A percentile compares a stretch with the other conserved stretches of the same genome.
Evolutionary conservation across 2,113 vertebrate species (phyloP).

Genomic region (Megaceryle maxima): DNA sequence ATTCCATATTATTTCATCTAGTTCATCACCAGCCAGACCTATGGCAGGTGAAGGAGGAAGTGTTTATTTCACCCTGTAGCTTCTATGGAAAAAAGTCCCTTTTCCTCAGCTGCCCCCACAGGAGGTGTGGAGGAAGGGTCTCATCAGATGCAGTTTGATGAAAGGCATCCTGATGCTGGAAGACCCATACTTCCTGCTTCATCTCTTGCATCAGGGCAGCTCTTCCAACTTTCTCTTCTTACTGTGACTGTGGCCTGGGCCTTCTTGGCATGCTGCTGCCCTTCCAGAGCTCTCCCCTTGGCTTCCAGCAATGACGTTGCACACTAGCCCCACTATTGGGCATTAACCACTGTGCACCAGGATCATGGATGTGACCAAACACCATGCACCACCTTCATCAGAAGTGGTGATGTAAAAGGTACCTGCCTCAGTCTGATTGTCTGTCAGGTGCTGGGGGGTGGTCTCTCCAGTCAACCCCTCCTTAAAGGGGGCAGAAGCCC

Average conservation of each 20-base stretch:
- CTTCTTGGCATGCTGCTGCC: accelerated
- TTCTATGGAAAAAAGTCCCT: not conserved
- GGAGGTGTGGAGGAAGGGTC: not conserved
- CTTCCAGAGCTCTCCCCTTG: not conserved
- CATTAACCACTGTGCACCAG: not conserved
- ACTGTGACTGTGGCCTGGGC: accelerated
- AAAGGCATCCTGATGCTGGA: not conserved
- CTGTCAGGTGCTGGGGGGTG: not conserved
- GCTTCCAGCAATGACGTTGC: accelerated
- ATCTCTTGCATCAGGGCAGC: not conserved
- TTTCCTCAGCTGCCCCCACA: not conserved
- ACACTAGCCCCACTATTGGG: accelerated
- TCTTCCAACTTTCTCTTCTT: not conserved
- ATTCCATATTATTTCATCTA: not conserved
- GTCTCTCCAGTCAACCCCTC: not conserved
- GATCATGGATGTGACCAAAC: accelerated
- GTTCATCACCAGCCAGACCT: not conserved
- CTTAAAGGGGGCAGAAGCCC: not conserved
- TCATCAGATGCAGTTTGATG: not conserved
- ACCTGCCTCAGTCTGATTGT: not conserved
- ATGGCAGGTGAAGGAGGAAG: not conserved
- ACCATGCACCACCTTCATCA: not conserved
- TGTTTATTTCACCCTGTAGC: not conserved
- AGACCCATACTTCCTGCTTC: not conserved
- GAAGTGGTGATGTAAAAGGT: not conserved